Base-by-base conservation (phyloP, 2,113 vertebrate genomes). In the Spheniscus mendiculus region DNA sequence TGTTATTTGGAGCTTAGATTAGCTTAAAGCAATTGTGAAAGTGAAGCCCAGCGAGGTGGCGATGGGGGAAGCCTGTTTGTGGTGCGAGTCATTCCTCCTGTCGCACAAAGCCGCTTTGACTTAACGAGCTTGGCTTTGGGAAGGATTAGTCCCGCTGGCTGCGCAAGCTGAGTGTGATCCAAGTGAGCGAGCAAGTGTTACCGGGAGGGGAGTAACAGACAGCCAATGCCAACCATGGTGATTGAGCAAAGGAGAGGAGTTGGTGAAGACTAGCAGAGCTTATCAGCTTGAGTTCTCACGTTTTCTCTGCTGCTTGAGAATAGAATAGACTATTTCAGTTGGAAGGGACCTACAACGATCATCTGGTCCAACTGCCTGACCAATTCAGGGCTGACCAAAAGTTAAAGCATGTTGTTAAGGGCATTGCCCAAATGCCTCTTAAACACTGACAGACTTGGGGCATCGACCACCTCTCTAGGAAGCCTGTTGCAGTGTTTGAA, bases 81-180 rank as follows among this genome's bases (percentile, higher is more conserved):
- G 53, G 26, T 2, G 0, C 0, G 9, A 55, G 25, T 47, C 11
- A 2, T 30, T 47, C 53, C 59, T 86, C n/a, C 67, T 1, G 2
- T 67, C 3, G 1, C 11, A 11, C 61, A 81, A 81, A 87, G 69
- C 77, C 1, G 3, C 83, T 82, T 44, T 32, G 55, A 12, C 42
- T 40, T 40, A 15, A 27, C 0, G 4, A 63, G 55, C 49, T 23
- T 63, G 76, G 56, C 55, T 71, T 58, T 63, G 87, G 63, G 83
- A 50, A 36, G 50, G 70, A 70, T 85, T 76, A 71, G 56, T 52
- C 38, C 56, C 0, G 1, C 4, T 50, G 69, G 34, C 55, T 69
- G 62, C 47, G 49, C 23, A 34, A 62, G 62, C 10, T 70, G 85
- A 11, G 15, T 7, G 20, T 29, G 50, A 50, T 65, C 65, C 44